Conservation (phyloP, 2,797 vertebrate species). For the Acipenser ruthenus region DNA sequence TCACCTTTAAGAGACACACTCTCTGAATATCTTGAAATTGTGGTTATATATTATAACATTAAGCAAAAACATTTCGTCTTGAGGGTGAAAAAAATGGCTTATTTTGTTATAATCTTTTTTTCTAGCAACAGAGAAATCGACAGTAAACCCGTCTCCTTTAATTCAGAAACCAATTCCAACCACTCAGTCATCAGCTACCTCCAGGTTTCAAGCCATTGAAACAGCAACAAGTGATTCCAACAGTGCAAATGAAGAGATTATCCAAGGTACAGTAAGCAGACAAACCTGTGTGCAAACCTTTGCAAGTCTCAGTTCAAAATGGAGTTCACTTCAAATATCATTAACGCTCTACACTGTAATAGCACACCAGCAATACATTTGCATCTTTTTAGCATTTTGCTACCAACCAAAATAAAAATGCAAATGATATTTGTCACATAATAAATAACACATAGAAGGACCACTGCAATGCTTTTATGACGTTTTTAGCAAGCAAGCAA, state of each 20-base stretch:
- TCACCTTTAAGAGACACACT: too few relatives aligned
- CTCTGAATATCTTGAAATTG: slow-evolving; percentile 18
- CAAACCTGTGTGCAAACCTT: background rate
- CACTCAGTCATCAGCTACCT: background rate
- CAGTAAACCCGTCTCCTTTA: background rate
- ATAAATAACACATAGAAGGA: background rate
- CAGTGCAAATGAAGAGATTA: slow-evolving; percentile 37
- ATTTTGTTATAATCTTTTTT: background rate
- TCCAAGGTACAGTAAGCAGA: slow-evolving; percentile 19
- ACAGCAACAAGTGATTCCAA: background rate
- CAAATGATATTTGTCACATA: background rate
- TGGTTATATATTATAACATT: slow-evolving; percentile 13
- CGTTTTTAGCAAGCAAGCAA: too few relatives aligned
- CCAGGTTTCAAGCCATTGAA: background rate
- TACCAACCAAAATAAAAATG: background rate
- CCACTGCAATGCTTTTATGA: too few relatives aligned
- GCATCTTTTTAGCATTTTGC: background rate
- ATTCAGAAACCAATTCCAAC: slow-evolving; percentile 1
- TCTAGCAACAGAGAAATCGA: slow-evolving; percentile 18
- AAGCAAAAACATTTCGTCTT: background rate
- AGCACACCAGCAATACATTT: background rate
- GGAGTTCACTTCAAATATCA: background rate
- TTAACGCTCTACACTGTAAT: background rate
- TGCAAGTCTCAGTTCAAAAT: background rate
- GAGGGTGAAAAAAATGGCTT: background rate